Percentiles rank a stretch among this genome's conserved stretches.
Conservation (phyloP, 2,113 vertebrate species). For the Thomomys bottae region DNA sequence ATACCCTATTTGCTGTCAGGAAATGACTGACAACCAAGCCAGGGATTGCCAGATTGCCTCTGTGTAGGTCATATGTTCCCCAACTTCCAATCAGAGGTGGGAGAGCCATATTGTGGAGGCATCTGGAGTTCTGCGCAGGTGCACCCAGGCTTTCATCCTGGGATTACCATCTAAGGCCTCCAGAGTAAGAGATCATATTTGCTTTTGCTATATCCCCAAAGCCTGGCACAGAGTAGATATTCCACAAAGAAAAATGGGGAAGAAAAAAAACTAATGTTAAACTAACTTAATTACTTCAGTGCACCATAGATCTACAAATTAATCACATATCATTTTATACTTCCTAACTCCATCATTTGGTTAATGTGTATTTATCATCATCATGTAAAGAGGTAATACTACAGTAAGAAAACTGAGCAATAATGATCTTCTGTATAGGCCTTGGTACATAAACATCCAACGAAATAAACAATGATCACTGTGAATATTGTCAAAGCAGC, state of each 20-base stretch:
- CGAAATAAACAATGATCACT: neutral
- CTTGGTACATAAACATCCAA: neutral
- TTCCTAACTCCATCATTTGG: neutral
- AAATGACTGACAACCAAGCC: slow-evolving; percentile 3
- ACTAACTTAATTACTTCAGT: neutral
- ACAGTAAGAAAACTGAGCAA: neutral
- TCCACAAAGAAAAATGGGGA: neutral
- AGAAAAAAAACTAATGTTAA: slow-evolving; percentile 5
- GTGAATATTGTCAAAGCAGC: neutral
- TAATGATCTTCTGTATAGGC: neutral
- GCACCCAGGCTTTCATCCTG: neutral
- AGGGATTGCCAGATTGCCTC: neutral
- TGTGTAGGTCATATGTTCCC: neutral
- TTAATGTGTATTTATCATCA: slow-evolving; percentile 3
- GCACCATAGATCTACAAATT: slow-evolving; percentile 6
- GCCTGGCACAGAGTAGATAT: neutral
- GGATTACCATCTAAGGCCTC: neutral
- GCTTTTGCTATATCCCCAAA: neutral
- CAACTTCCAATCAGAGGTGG: neutral
- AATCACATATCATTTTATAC: slow-evolving; percentile 19
- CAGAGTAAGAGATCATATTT: neutral
- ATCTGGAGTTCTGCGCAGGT: neutral
- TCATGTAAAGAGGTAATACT: neutral
- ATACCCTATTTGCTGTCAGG: neutral
- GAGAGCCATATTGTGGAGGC: neutral